phyloP scores from a whole-genome alignment of 2,888 invertebrate species.

The Tolmerus cingulatus region DNA sequence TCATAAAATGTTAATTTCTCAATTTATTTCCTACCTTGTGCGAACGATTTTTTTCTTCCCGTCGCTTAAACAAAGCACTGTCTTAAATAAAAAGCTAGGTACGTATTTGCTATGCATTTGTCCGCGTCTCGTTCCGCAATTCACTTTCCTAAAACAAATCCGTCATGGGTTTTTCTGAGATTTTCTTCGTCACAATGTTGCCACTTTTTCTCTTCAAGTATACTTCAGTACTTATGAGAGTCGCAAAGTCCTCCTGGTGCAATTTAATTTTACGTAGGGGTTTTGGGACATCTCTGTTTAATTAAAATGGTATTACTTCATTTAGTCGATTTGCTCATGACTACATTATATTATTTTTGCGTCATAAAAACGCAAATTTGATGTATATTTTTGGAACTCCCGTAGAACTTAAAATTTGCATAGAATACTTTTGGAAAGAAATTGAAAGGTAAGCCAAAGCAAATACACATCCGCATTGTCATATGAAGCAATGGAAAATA shows the following conservation, averaged over 20 bases:
- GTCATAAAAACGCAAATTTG: background rate
- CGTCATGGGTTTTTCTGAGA: background rate
- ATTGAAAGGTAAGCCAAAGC: background rate
- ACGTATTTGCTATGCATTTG: background rate
- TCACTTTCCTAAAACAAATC: background rate
- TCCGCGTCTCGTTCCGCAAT: background rate
- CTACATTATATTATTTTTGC: background rate
- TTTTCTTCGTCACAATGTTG: background rate
- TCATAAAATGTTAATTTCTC: conserved; percentile 2
- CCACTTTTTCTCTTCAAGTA: background rate
- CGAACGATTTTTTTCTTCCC: background rate
- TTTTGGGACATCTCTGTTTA: background rate
- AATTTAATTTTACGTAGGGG: background rate
- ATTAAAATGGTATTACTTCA: background rate
- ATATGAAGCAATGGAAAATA: background rate
- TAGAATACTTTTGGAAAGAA: background rate
- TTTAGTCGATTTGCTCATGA: background rate
- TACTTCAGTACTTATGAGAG: background rate
- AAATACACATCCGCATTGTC: background rate
- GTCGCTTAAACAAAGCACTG: background rate
- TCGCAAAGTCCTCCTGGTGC: background rate
- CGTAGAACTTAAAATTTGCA: background rate
- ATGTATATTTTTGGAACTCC: background rate
- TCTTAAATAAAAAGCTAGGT: background rate
- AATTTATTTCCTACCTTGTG: background rate